Evolutionary conservation across 1,140 invertebrate species (phyloP), one percentile per base, ranked within the genome.

Genomic region (Trachelipus rathkii): DNA sequence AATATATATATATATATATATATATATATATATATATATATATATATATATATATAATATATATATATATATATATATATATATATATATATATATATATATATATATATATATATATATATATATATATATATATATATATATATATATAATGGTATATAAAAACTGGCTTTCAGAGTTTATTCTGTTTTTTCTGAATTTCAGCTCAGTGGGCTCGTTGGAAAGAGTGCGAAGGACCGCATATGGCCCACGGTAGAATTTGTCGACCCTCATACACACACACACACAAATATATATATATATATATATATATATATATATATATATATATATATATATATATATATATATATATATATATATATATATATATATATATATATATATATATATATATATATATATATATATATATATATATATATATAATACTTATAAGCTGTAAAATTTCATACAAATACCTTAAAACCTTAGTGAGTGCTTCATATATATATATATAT

Each of bases 71-170:
- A 71, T 24, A 71, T 24, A 43, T 24, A 71, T 24, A 43, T 24
- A 71, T 13, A 71, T 71, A 24, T 2, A 71, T 11, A 71, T 0
- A 71, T 23, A 71, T 33, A 71, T 71, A 71, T 33, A 71, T 71
- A 71, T 33, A 71, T 71, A 71, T 70, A 70, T 71, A 71, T 71
- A 71, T 71, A 44, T 24, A 23, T 23, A 23, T 23, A 23, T 71
- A 71, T 71, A 71, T 73, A 53, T 73, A 73, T 73, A 60, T 73
- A 73, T 73, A 73, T 24, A 73, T 73, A 73, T 73, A n/a, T n/a
- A n/a, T n/a, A n/a, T n/a, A n/a, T n/a, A n/a, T n/a, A n/a, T n/a
- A n/a, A n/a, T n/a, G n/a, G n/a, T n/a, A n/a, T n/a, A n/a, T n/a
- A n/a, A n/a, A n/a, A n/a, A n/a, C n/a, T n/a, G n/a, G n/a, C n/a